phyloP scores from a whole-genome alignment of 2,888 invertebrate genomes.

The Epicampocera succincta region DNA sequence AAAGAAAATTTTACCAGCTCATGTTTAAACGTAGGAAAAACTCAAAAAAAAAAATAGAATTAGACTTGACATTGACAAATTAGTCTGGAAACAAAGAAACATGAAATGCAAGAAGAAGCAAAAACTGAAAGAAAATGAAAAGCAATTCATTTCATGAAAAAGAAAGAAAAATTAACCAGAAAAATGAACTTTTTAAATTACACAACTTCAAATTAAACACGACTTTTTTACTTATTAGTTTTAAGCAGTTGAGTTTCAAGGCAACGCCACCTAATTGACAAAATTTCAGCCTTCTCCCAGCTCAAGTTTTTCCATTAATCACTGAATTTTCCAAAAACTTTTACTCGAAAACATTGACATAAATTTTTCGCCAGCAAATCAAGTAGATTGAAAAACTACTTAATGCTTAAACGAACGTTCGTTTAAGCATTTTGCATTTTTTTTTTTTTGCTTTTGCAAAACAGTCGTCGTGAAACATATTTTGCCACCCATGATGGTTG shows the following conservation, averaged over 20 bases:
- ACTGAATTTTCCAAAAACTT: slow-evolving; percentile 23
- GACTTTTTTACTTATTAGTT: neutral
- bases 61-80: slow-evolving; percentile 80
- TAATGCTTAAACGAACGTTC: no score
- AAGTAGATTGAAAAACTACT: neutral
- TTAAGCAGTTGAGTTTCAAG: neutral
- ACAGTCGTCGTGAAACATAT: no score
- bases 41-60: slow-evolving; percentile 72
- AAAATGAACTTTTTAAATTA: slow-evolving; percentile 35
- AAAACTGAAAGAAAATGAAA: slow-evolving; percentile 49
- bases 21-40: slow-evolving; percentile 8
- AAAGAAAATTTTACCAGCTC: neutral
- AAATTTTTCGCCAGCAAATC: slow-evolving; percentile 33
- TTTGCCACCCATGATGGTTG: neutral
- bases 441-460: no score
- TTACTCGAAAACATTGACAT: slow-evolving; percentile 18
- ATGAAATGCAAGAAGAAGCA: slow-evolving; percentile 46
- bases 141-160: neutral
- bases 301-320: slow-evolving; percentile 54
- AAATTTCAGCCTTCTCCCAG: slow-evolving; percentile 17
- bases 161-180: slow-evolving; percentile 18
- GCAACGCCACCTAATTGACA: slow-evolving; percentile 47
- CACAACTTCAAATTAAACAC: slow-evolving; percentile 6
- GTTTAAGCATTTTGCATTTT: no score
- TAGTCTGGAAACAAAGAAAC: slow-evolving; percentile 75